phyloP scores from a whole-genome alignment of 1,140 invertebrate genomes.

The Copidosoma floridanum region DNA sequence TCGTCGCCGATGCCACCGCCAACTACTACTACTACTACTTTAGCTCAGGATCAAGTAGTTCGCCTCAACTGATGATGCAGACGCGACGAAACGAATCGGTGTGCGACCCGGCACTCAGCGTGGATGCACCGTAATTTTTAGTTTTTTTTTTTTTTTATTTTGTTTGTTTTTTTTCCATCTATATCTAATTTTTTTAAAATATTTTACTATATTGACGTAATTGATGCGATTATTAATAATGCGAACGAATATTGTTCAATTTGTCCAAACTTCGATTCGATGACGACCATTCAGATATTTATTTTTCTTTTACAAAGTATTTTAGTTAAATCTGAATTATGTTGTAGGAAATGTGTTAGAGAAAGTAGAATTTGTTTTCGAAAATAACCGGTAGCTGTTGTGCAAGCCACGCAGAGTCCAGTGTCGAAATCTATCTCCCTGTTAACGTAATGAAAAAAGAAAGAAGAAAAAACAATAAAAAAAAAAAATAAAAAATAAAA shows the following conservation, averaged over 20 bases:
- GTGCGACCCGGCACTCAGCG: constrained; percentile 18
- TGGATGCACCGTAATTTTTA: constrained; percentile 19
- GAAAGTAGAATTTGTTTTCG: neutral
- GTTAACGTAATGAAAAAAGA: constrained; percentile 6
- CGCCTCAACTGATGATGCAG: no score
- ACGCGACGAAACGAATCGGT: no score
- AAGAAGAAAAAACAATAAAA: constrained; percentile 3
- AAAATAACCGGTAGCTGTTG: no score
- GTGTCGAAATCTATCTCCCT: constrained; percentile 18
- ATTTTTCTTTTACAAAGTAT: constrained; percentile 13
- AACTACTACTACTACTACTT: no score
- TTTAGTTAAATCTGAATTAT: constrained; percentile 15
- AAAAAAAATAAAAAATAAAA: no score
- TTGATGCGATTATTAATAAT: no score
- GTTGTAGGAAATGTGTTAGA: neutral
- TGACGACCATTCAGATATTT: no score
- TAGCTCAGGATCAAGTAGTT: no score
- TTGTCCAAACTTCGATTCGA: no score
- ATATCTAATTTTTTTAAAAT: constrained; percentile 22
- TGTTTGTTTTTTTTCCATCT: constrained; percentile 1
- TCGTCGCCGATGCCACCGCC: no score
- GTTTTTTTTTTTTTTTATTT: constrained; percentile 1
- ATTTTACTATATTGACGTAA: no score
- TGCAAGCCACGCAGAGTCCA: constrained; percentile 26
- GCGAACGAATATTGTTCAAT: no score